Base-by-base conservation (phyloP, 2,113 vertebrate genomes). In the Alligator sinensis region DNA sequence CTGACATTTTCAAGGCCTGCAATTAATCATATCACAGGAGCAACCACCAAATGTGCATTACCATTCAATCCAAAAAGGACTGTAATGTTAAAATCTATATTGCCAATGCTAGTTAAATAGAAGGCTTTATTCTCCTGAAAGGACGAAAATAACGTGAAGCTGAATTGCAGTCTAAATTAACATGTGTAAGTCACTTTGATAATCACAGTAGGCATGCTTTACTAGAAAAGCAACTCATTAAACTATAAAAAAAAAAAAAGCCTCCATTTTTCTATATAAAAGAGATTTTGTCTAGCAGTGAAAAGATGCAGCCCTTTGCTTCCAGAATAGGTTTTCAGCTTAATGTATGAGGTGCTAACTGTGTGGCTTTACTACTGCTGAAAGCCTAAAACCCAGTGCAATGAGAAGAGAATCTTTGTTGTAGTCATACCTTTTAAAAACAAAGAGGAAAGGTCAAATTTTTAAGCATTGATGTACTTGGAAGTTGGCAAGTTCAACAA, bases 71-170 rank as follows among this genome's bases (percentile, higher is more conserved):
- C 19, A 68, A 85, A 96, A 72, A 84, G 66, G 4, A 11, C n/a
- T 82, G 8, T 18, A 62, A 88, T 30, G 4, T 82, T 75, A 90
- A 88, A 91, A 77, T 5, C 17, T 60, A 57, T 60, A 28, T 86
- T 3, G 68, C 14, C 61, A 4, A 72, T 66, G 64, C 57, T 38
- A 75, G 80, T 88, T 82, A 62, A 62, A n/a, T 82, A 87, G n/a
- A 87, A 18, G 27, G 59, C 75, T 87, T 94, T 89, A 92, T 62
- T 38, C 55, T 84, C 11, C 38, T 63, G 72, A 84, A 91, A 94
- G 77, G 19, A 14, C 28, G 89, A 38, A 27, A 87, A 82, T 80
- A 84, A 78, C 47, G 47, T n/a, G 77, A 81, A 84, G 58, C 47
- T n/a, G 22, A 60, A 68, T 18, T 59, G 24, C 7, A 87, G 28